Evolutionary conservation across 2,888 invertebrate species (phyloP).

Genomic region (Halictus quadricinctus): DNA sequence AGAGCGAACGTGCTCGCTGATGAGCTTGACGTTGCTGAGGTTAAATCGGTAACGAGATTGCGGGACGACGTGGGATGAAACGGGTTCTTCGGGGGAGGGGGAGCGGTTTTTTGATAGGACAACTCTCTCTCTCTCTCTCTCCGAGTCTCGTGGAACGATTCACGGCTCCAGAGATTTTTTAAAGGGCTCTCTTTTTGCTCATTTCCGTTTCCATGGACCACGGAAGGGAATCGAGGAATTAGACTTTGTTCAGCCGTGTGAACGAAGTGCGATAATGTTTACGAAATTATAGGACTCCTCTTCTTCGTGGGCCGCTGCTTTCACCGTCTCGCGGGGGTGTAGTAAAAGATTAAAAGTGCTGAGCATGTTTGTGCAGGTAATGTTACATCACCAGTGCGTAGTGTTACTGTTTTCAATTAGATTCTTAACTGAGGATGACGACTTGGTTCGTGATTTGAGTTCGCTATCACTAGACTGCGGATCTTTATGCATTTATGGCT

Average conservation of each 20-base stretch:
- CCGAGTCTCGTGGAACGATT: background rate
- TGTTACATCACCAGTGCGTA: too few relatives aligned
- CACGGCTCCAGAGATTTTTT: background rate
- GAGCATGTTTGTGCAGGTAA: too few relatives aligned
- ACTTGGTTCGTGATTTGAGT: too few relatives aligned
- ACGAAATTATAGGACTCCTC: background rate
- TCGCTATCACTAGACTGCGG: too few relatives aligned
- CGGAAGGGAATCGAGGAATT: background rate
- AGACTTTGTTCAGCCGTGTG: background rate
- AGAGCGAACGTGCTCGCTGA: slow-evolving; percentile 12
- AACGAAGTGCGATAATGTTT: background rate
- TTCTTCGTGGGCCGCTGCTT: background rate
- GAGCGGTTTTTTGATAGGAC: slow-evolving; percentile 26
- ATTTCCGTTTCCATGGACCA: background rate
- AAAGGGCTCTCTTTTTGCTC: background rate
- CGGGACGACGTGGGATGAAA: slow-evolving; percentile 28
- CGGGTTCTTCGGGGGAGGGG: background rate
- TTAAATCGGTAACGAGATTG: slow-evolving; percentile 53
- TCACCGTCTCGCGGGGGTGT: background rate
- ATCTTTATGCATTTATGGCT: too few relatives aligned
- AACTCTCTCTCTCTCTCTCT: background rate
- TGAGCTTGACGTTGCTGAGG: slow-evolving; percentile 28
- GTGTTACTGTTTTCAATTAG: too few relatives aligned
- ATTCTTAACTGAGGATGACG: too few relatives aligned
- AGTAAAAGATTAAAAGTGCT: background rate